Conservation (phyloP, 2,113 vertebrate genomes). For the Gadus macrocephalus region DNA sequence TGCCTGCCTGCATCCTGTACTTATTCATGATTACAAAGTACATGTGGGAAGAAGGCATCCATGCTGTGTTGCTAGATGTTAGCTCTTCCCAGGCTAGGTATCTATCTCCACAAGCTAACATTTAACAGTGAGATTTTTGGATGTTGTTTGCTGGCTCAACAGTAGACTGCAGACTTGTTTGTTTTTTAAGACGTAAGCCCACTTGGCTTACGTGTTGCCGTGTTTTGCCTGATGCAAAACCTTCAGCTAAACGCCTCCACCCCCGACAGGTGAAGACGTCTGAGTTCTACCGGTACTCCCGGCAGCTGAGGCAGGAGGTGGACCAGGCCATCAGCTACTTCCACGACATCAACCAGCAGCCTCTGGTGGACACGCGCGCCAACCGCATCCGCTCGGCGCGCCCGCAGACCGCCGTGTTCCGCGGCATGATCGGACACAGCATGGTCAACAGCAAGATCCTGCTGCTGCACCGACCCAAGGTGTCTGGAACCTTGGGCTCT, state of each 20-base stretch:
- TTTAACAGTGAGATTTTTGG: no score
- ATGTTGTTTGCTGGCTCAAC: no score
- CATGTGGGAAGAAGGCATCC: no score
- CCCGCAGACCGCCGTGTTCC: slow-evolving; percentile 94
- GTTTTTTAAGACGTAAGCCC: no score
- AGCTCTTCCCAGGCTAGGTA: no score
- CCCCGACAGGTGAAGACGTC: slow-evolving; percentile 91
- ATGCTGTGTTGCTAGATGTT: no score
- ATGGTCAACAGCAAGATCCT: slow-evolving; percentile 99
- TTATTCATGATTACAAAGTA: no score
- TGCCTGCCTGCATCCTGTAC: no score
- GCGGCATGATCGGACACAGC: slow-evolving; percentile 99
- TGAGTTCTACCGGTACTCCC: slow-evolving; percentile 96
- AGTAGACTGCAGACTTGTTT: no score
- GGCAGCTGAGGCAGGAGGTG: slow-evolving; percentile 92
- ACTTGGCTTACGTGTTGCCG: no score
- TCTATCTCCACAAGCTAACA: no score
- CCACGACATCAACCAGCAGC: slow-evolving; percentile 92
- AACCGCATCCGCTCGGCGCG: slow-evolving; percentile 95
- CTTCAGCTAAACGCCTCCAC: not conserved
- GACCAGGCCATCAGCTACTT: slow-evolving; percentile 96
- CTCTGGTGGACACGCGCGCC: slow-evolving; percentile 89
- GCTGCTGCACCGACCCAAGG: slow-evolving; percentile 91
- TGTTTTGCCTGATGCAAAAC: no score
- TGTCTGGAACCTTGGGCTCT: slow-evolving; percentile 7